Conservation (phyloP, 2,888 invertebrate species). For the Adineta ricciae region DNA sequence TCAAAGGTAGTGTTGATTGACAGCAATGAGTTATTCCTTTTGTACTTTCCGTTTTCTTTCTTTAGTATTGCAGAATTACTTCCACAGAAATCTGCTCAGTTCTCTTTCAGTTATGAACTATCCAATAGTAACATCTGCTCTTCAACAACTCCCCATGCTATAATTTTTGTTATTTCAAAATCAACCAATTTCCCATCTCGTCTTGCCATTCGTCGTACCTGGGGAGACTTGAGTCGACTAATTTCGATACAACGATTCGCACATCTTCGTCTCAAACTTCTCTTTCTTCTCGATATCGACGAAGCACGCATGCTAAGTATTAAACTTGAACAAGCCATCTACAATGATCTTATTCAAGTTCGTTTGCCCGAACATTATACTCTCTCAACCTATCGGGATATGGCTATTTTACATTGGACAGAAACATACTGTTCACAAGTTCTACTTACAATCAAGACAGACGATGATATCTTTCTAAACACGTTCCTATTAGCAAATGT, state of each 20-base stretch:
- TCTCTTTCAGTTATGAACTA: not conserved
- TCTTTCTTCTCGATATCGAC: not conserved
- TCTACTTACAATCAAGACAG: not conserved
- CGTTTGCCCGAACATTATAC: not conserved
- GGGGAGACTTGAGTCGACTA: slow-evolving; percentile 34
- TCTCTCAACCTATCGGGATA: not conserved
- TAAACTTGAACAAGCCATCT: not conserved
- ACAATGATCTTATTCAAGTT: not conserved
- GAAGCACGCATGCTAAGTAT: not conserved
- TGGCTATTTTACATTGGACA: not conserved
- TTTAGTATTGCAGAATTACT: too few relatives aligned
- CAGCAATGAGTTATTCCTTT: too few relatives aligned
- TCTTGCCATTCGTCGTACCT: slow-evolving; percentile 37
- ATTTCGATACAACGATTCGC: not conserved
- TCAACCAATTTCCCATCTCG: slow-evolving; percentile 35
- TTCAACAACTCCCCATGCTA: not conserved
- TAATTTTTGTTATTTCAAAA: slow-evolving; percentile 37
- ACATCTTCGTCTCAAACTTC: not conserved
- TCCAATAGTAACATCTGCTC: not conserved
- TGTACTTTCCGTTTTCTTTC: too few relatives aligned
- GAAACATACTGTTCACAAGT: not conserved
- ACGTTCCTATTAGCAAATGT: not conserved
- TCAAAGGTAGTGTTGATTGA: not conserved
- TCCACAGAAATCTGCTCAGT: too few relatives aligned
- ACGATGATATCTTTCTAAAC: not conserved